Evolutionary conservation across 2,113 vertebrate genomes (phyloP), one percentile per base, ranked within the genome.

Genomic region (human): DNA sequence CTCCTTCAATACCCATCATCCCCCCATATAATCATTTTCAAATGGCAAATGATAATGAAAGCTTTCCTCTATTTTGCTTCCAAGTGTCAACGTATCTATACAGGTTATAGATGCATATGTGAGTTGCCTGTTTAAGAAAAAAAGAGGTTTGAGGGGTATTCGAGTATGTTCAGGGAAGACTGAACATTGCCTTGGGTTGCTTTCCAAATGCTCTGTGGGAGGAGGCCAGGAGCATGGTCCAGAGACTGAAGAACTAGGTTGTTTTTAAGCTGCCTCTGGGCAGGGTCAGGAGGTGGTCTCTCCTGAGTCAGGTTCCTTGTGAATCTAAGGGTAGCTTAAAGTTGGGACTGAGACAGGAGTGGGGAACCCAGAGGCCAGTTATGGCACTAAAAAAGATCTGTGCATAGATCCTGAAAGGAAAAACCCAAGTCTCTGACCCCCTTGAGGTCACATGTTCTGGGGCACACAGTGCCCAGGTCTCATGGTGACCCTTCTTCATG

Each of bases 1-100:
- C 76, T 94, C 92, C 92, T 97, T 87, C 30, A 83, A 68, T 45
- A 0, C 73, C 45, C 1, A 3, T 97, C 91, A 61, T 52, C 78
- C 25, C 27, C 48, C 59, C 1, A 4, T 85, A 73, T 97, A 94
- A 97, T 97, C 84, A 93, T 95, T 98, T 96, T 93, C 83, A 95
- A 96, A 95, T 68, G 96, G 79, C 96, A 97, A 94, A 78, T 73
- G 59, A 92, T 96, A 94, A 97, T 96, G 96, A 96, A 91, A 97
- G 50, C 18, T 97, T 96, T 96, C 93, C 87, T 97, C 83, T 92
- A 35, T 72, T 86, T 97, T 90, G 72, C 86, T 95, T 97, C 95
- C 94, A 92, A 97, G 94, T 64, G 82, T 32, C 96, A 92, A 52
- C 4, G 8, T 25, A 96, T 79, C 92, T 89, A 52, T 76, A 81